Evolutionary conservation across 2,797 vertebrate genomes (phyloP), one percentile per base, ranked within the genome.

Genomic region (Macropus fuliginosus): DNA sequence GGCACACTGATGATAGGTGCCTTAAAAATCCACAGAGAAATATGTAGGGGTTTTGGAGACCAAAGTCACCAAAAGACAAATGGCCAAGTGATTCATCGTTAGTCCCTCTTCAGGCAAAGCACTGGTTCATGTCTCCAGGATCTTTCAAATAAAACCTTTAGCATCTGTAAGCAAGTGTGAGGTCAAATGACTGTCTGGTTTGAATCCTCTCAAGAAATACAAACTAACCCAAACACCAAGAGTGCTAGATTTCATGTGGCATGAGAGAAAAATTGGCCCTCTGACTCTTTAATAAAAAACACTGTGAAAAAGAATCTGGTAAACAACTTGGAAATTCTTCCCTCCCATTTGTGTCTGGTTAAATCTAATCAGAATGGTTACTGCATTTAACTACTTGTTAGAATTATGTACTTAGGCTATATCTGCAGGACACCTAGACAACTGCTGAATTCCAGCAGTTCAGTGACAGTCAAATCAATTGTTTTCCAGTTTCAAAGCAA

Each of bases 1-100:
- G 24, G 91, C 95, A 74, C 90, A 29, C 18, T 59, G 8, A 57
- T 90, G 93, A 94, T 89, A 91, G 16, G 18, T 93, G 14, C 94
- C 93, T 59, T 91, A 96, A 96, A 97, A 97, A 55, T 92, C 93
- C 40, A 54, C 28, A 62, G 92, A 93, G 90, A 94, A 96, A 95
- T 96, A 94, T 92, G 91, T 62, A 12, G 93, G 93, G 94, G 55
- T 92, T 95, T 87, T 95, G 56, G 34, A 21, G 66, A 59, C 94
- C 94, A 96, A 94, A 97, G 74, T 92, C 56, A 93, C 34, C n/a
- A 93, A 81, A 92, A 92, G 92, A 95, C 94, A 97, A 94, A 96
- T 93, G 34, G 62, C 94, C 62, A 74, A 13, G 1, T 54, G 93
- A 94, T 95, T 93, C 96, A 54, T n/a, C 27, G n/a, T 93, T 59